These are phyloP conservation scores for Gavialis gangeticus DNA, from an alignment of 2,113 vertebrate genomes.

Conservation along the genomic window DNA sequence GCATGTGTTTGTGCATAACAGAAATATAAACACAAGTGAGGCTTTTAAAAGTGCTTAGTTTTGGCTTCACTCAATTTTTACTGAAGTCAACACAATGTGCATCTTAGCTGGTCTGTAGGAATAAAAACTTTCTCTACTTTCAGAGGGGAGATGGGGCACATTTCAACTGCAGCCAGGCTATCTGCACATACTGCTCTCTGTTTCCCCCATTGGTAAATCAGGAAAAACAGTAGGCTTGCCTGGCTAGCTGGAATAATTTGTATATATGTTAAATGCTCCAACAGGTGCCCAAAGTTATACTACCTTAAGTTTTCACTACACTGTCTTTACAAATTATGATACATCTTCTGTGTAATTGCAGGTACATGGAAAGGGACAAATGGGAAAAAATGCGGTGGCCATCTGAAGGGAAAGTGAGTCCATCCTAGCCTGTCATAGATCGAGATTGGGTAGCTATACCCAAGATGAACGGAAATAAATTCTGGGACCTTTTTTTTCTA, in stretches of 20 bases:
- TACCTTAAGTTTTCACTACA: background rate
- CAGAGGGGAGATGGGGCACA: background rate
- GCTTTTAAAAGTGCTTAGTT: background rate
- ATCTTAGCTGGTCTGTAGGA: background rate
- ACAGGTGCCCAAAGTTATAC: background rate
- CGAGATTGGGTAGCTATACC: too few relatives aligned
- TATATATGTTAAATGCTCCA: background rate
- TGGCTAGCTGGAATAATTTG: background rate
- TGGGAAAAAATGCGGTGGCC: background rate
- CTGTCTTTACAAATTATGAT: background rate
- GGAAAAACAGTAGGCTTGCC: background rate
- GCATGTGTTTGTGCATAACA: background rate
- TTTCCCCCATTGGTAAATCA: background rate
- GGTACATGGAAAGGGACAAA: background rate
- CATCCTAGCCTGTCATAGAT: too few relatives aligned
- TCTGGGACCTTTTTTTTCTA: too few relatives aligned
- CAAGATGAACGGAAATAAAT: too few relatives aligned
- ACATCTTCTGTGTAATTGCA: background rate
- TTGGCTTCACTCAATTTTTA: background rate
- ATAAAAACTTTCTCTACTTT: background rate
- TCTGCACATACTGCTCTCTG: fast-evolving
- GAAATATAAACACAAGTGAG: background rate
- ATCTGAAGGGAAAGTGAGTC: fast-evolving
- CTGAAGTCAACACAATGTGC: background rate
- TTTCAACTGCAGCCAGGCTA: background rate